Evolutionary conservation across 1,140 invertebrate species (phyloP).

Genomic region (Drosophila elegans): DNA sequence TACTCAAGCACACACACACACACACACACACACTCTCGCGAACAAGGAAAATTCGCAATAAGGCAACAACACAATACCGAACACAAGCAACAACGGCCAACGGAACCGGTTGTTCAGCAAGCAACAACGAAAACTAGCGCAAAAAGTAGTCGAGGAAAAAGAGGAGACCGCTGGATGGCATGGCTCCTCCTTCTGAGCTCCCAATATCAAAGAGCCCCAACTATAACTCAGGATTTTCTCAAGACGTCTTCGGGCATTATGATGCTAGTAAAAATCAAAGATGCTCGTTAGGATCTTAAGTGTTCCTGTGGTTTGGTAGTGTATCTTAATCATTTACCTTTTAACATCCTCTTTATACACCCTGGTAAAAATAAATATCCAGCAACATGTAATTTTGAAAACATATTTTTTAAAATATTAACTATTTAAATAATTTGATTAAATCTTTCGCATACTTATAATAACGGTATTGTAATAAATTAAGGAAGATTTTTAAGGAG

Average conservation of each 20-base stretch:
- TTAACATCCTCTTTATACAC: too few relatives aligned
- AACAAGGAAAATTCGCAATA: constrained; percentile 69
- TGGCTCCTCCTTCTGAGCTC: constrained; percentile 40
- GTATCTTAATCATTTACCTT: too few relatives aligned
- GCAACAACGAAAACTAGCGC: constrained; percentile 71
- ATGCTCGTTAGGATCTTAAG: neutral
- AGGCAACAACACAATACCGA: constrained; percentile 26
- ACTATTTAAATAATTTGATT: too few relatives aligned
- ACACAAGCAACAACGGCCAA: constrained; percentile 39
- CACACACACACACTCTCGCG: constrained; percentile 10
- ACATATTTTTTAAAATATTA: too few relatives aligned
- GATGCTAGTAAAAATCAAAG: neutral
- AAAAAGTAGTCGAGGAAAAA: constrained; percentile 75
- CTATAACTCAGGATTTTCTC: neutral
- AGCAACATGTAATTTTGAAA: too few relatives aligned
- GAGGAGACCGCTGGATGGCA: constrained; percentile 28
- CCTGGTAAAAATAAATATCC: too few relatives aligned
- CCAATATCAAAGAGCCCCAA: constrained; percentile 12
- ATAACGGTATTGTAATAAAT: too few relatives aligned
- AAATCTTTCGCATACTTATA: too few relatives aligned
- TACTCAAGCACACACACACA: constrained; percentile 31
- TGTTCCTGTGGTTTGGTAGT: too few relatives aligned
- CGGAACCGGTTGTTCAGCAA: constrained; percentile 58
- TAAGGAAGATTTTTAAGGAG: too few relatives aligned
- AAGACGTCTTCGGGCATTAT: neutral